Conservation (phyloP, 1,140 invertebrate species). For the Oryzaephilus surinamensis region DNA sequence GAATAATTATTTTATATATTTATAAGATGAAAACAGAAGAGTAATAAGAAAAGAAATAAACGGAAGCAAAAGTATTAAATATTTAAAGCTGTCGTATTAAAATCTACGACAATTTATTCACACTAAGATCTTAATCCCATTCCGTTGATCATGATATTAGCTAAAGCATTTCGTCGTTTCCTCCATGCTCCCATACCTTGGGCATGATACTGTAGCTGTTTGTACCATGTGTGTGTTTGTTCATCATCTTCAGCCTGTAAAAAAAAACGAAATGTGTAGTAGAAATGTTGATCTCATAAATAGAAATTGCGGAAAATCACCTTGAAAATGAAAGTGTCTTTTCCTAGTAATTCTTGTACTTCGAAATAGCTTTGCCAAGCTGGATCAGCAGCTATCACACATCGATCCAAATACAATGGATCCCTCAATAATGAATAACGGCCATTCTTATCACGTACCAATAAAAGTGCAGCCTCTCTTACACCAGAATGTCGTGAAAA, state of each 20-base stretch:
- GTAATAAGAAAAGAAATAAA: slow-evolving; percentile 12
- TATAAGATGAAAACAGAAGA: background rate
- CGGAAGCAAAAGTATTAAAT: slow-evolving; percentile 9
- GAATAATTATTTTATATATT: slow-evolving; percentile 8
- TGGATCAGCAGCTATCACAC: slow-evolving; percentile 78
- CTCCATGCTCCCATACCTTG: slow-evolving; percentile 87
- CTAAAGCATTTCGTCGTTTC: slow-evolving; percentile 77
- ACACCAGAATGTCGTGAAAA: slow-evolving; percentile 57
- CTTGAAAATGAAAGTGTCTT: slow-evolving; percentile 92
- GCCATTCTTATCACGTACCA: slow-evolving; percentile 84
- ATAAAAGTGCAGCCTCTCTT: slow-evolving; percentile 74
- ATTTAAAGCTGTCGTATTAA: slow-evolving; percentile 16
- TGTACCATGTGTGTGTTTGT: slow-evolving; percentile 78
- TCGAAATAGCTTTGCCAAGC: slow-evolving; percentile 88
- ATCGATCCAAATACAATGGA: slow-evolving; percentile 79
- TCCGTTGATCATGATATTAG: slow-evolving; percentile 93
- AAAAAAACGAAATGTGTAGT: background rate
- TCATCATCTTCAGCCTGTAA: slow-evolving; percentile 73
- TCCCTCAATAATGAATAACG: slow-evolving; percentile 78
- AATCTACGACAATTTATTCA: no score
- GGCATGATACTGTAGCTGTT: slow-evolving; percentile 78
- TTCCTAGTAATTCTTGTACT: slow-evolving; percentile 84
- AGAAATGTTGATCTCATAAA: background rate
- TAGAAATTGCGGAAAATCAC: slow-evolving; percentile 39
- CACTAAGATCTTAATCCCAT: slow-evolving; percentile 45